These are phyloP conservation scores for Planococcus citri DNA, from an alignment of 1,140 invertebrate genomes.

Conservation along the genomic window DNA sequence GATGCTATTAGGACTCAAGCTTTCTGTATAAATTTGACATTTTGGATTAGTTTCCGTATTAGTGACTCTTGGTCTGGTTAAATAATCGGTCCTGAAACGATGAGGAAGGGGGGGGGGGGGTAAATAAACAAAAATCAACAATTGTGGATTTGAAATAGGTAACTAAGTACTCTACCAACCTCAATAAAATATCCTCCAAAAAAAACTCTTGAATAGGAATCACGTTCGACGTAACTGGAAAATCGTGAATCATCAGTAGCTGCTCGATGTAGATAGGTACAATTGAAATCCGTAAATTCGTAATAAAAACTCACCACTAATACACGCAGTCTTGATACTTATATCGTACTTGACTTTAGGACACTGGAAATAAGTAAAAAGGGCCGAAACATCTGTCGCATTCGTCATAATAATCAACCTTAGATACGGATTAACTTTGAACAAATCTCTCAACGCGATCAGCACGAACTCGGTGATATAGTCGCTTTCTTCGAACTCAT, in stretches of 20 bases:
- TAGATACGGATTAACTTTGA: neutral
- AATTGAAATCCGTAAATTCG: too few species aligned
- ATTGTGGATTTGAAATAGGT: too few species aligned
- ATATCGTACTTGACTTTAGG: neutral
- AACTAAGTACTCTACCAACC: neutral
- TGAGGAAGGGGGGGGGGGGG: too few species aligned
- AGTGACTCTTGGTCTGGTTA: neutral
- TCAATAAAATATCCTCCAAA: neutral
- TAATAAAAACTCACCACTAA: neutral
- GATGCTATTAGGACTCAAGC: neutral
- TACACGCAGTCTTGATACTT: neutral
- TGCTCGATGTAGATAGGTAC: too few species aligned
- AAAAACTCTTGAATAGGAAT: constrained; percentile 12
- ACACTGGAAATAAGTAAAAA: constrained; percentile 6
- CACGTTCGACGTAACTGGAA: neutral
- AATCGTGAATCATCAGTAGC: neutral
- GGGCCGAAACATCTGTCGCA: neutral
- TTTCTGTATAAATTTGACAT: neutral
- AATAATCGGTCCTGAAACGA: neutral
- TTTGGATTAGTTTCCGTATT: neutral
- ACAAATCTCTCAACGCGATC: neutral
- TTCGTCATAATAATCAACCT: constrained; percentile 10
- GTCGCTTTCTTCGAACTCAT: constrained; percentile 11
- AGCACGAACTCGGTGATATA: neutral
- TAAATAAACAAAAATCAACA: too few species aligned